phyloP scores from a whole-genome alignment of 2,888 invertebrate species.

The Falcaria lacertinaria region DNA sequence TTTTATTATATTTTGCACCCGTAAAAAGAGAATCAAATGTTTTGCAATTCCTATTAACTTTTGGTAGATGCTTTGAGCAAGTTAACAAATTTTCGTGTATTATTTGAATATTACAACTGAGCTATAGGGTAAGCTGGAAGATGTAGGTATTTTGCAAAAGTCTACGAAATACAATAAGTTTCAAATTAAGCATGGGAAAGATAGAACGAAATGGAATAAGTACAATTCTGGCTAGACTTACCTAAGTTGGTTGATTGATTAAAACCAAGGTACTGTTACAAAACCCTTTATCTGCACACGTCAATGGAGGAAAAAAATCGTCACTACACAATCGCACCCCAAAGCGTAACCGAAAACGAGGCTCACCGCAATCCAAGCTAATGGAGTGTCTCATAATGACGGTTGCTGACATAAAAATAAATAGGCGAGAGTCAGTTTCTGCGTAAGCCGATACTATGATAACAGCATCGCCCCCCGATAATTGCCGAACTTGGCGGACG shows the following conservation, averaged over 20 bases:
- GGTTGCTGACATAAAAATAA: constrained; percentile 80
- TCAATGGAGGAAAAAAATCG: constrained; percentile 40
- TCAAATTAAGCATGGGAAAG: too few species aligned
- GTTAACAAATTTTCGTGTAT: too few species aligned
- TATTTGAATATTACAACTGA: too few species aligned
- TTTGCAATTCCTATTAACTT: too few species aligned
- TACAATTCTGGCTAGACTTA: too few species aligned
- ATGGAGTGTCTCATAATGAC: constrained; percentile 80
- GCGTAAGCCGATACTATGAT: constrained; percentile 80
- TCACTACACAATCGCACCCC: constrained; percentile 67
- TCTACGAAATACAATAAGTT: too few species aligned
- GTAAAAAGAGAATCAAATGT: too few species aligned
- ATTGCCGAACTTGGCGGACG: constrained; percentile 72
- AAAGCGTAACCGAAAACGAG: constrained; percentile 76
- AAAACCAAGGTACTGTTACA: constrained; percentile 9
- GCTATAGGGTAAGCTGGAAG: too few species aligned
- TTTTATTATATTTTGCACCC: too few species aligned
- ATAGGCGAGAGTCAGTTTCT: constrained; percentile 79
- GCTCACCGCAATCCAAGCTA: constrained; percentile 77
- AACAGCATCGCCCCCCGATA: constrained; percentile 77
- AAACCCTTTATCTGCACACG: constrained; percentile 44
- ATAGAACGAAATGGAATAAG: too few species aligned
- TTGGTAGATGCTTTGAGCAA: too few species aligned
- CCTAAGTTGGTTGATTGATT: constrained; percentile 1
- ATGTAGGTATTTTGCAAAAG: too few species aligned